phyloP scores from a whole-genome alignment of 2,888 invertebrate genomes.

The Drosophila incognita region DNA sequence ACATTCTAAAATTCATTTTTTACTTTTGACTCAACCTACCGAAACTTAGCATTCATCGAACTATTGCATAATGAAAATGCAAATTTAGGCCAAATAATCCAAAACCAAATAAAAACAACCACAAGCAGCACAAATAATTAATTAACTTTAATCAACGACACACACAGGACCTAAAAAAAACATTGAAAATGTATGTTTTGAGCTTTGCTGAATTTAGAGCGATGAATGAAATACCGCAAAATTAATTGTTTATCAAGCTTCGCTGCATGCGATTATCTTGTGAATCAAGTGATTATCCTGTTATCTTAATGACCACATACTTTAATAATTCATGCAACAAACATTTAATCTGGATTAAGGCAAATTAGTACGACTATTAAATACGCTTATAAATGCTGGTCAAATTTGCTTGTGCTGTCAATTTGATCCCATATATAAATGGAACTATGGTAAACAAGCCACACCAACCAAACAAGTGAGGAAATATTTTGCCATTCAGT shows the following conservation, averaged over 20 bases:
- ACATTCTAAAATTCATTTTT: background rate
- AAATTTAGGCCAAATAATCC: background rate
- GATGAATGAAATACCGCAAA: background rate
- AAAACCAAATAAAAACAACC: background rate
- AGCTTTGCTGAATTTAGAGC: background rate
- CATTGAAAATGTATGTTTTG: background rate
- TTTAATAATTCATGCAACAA: background rate
- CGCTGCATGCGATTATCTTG: background rate
- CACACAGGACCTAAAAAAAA: background rate
- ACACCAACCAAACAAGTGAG: constrained; percentile 25
- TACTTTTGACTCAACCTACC: background rate
- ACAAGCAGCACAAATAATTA: background rate
- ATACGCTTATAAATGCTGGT: constrained; percentile 4
- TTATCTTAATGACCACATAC: background rate
- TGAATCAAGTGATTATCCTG: background rate
- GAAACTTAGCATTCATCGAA: background rate
- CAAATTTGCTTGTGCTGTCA: constrained; percentile 14
- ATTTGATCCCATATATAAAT: constrained; percentile 29
- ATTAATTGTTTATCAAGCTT: background rate
- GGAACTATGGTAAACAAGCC: constrained; percentile 31
- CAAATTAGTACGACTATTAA: background rate
- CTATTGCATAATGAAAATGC: background rate
- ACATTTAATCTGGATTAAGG: constrained; percentile 15
- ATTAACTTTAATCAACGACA: background rate
- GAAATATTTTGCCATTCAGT: constrained; percentile 61